Base-by-base conservation (phyloP, 2,797 vertebrate species). In the Molothrus aeneus region DNA sequence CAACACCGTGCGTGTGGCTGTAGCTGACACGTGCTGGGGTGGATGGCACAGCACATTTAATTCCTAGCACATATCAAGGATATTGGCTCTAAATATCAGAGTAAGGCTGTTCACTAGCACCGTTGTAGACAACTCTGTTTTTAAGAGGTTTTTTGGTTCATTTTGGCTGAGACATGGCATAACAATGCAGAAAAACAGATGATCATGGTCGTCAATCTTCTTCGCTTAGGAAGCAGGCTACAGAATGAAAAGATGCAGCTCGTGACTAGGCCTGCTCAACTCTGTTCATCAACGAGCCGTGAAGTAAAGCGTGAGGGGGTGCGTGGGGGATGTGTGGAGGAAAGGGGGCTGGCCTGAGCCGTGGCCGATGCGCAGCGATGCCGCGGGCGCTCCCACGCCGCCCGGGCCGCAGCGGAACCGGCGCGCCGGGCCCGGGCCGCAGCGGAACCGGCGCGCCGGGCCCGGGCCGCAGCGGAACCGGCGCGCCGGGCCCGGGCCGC, bases 291-390 rank as follows among this genome's bases (percentile, higher is more conserved):
- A 20, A 2, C 1, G 78, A 28, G 31, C 64, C 5, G 28, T 0
- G 42, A 43, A 10, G 48, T 26, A 17, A 6, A 32, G 50, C 3
- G 20, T 11, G 34, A 10, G 6, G 7, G 1, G 17, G 34, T 10
- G 34, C 0, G 19, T 3, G 36, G 7, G 16, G 21, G 11, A 6
- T 9, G 63, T 10, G 13, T 2, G 36, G 50, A 50, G 31, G 19
- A 24, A 13, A 24, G 22, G 38, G 25, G 17, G 28, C 56, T 34
- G n/a, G 7, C 14, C 21, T 1, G 14, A 32, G 45, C 38, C 63
- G 16, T 0, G 38, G 22, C 54, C 19, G 28, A 15, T 3, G 29
- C n/a, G n/a, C 48, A 5, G 57, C 34, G 8, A 4, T 1, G 57
- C 28, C 29, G 38, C 60, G 12, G 53, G 29, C 34, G 15, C 31